A percentile compares a stretch with the other conserved stretches of the same genome.
These are phyloP conservation scores for Lycaena phlaeas DNA, from an alignment of 2,888 invertebrate species.

Conservation along the genomic window DNA sequence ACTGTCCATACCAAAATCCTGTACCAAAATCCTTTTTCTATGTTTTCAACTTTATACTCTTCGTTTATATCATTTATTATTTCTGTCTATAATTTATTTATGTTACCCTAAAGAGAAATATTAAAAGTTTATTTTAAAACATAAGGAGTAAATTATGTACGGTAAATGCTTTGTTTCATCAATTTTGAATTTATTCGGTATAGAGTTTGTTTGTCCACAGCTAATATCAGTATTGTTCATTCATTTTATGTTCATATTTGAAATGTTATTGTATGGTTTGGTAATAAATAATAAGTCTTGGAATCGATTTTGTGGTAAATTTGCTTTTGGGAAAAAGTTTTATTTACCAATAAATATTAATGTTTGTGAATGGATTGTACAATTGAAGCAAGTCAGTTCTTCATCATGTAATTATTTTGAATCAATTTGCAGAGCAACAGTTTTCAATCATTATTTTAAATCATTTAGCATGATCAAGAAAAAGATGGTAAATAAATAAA, in stretches of 20 bases:
- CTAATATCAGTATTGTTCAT: background rate
- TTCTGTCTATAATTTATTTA: conserved; percentile 23
- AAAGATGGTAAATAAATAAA: too few species aligned
- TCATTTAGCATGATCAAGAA: too few species aligned
- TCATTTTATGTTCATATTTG: background rate
- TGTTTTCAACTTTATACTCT: conserved; percentile 33
- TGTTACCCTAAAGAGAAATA: conserved; percentile 29
- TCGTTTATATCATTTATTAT: conserved; percentile 27
- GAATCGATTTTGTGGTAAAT: conserved; percentile 62
- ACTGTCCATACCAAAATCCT: conserved; percentile 61
- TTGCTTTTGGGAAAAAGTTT: too few species aligned
- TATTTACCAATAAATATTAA: too few species aligned
- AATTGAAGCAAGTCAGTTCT: too few species aligned
- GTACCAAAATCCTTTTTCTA: conserved; percentile 43
- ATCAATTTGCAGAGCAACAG: too few species aligned
- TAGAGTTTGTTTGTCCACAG: background rate
- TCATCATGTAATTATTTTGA: too few species aligned
- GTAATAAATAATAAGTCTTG: conserved; percentile 34
- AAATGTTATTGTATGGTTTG: conserved; percentile 16
- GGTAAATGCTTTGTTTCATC: conserved; percentile 13
- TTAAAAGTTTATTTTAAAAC: conserved; percentile 60
- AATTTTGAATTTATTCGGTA: background rate
- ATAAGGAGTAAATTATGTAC: conserved; percentile 67
- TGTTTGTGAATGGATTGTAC: too few species aligned
- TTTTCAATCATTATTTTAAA: too few species aligned